Evolutionary conservation across 1,140 invertebrate species (phyloP).

Genomic region (Sipha flava): DNA sequence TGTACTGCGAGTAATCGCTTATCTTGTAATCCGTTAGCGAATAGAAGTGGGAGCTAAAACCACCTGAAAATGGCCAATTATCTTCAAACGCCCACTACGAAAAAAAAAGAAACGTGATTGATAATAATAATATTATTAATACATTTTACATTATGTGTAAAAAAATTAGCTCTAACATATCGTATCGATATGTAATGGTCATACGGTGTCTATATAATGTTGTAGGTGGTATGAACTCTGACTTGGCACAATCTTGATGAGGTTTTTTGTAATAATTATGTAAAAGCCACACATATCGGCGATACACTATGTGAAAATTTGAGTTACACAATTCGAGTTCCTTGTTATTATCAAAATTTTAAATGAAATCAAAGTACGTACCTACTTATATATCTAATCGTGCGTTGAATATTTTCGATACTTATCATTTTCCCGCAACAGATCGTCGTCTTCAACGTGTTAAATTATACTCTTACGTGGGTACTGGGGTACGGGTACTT

Average conservation of each 20-base stretch:
- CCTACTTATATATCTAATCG: too few relatives aligned
- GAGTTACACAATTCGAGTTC: too few relatives aligned
- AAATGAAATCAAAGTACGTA: too few relatives aligned
- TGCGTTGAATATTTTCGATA: too few relatives aligned
- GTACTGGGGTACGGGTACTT: too few relatives aligned
- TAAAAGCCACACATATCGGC: background rate
- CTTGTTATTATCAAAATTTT: too few relatives aligned
- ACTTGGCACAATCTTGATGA: background rate
- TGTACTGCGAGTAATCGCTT: background rate
- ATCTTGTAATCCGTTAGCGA: background rate
- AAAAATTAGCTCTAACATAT: background rate
- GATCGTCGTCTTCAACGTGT: too few relatives aligned
- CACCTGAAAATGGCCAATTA: background rate
- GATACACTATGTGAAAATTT: background rate
- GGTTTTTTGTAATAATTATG: background rate
- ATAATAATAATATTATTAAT: background rate
- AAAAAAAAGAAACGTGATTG: background rate
- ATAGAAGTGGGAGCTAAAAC: background rate
- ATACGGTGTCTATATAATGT: background rate
- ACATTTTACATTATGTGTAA: background rate
- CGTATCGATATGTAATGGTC: too few relatives aligned
- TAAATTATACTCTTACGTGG: too few relatives aligned
- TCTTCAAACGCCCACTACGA: background rate
- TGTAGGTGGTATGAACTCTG: slow-evolving; percentile 1
- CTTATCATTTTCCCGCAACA: too few relatives aligned